Percentiles rank a stretch among this genome's conserved stretches.
phyloP scores from a whole-genome alignment of 2,113 vertebrate species.

The Colinus virginianus region DNA sequence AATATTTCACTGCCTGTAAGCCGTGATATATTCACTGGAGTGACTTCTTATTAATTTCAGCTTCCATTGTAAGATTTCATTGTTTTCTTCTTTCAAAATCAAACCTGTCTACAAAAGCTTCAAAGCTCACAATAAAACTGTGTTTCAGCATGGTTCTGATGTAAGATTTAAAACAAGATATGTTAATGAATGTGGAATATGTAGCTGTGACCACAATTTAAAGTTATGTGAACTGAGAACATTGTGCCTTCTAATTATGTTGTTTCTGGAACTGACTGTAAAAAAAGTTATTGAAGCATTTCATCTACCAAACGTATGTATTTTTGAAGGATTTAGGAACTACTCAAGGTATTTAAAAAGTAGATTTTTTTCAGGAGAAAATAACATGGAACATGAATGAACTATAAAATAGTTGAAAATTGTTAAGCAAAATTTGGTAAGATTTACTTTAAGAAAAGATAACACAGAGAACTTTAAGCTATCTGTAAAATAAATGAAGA shows the following conservation, averaged over 20 bases:
- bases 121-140: background rate
- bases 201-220: background rate
- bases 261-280: background rate
- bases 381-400: background rate
- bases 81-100: background rate
- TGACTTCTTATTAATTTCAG: background rate
- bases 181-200: accelerated
- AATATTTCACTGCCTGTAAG: background rate
- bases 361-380: background rate
- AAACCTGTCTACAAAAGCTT: background rate
- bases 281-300: accelerated
- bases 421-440: background rate
- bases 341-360: background rate
- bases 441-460: background rate
- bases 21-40: accelerated
- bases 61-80: background rate
- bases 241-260: background rate
- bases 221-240: accelerated
- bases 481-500: accelerated
- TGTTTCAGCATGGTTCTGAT: background rate
- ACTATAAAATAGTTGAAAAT: accelerated
- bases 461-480: background rate
- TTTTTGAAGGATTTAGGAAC: background rate
- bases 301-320: background rate
- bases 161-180: background rate